phyloP scores from a whole-genome alignment of 2,888 invertebrate genomes.

The Sussaba pulchella region DNA sequence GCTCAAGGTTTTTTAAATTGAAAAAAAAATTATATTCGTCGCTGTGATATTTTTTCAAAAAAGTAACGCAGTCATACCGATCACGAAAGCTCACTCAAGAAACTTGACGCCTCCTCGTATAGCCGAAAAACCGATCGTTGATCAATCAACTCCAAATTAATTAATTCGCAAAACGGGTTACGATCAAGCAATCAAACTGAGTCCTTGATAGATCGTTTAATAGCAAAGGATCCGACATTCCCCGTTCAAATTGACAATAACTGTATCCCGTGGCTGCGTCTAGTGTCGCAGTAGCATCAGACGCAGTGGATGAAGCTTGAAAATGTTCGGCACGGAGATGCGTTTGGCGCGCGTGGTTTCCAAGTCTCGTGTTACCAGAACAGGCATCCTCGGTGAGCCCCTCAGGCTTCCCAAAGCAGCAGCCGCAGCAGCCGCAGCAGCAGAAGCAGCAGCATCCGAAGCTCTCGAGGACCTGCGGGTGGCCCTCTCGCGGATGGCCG shows the following conservation, averaged over 20 bases:
- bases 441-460: background rate
- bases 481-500: background rate
- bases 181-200: background rate
- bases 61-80: no score
- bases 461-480: conserved; percentile 56
- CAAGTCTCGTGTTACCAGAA: conserved; percentile 80
- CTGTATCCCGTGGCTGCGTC: background rate
- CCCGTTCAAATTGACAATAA: background rate
- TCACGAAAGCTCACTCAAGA: no score
- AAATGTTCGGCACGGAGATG: background rate
- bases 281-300: conserved; percentile 17
- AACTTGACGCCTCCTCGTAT: no score
- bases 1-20: no score
- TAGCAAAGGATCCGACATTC: background rate
- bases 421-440: background rate
- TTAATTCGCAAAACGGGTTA: background rate
- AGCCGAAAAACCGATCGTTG: no score
- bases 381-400: conserved; percentile 52
- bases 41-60: no score
- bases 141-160: background rate
- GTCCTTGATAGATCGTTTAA: background rate
- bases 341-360: conserved; percentile 63
- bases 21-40: no score
- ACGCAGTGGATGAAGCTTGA: conserved; percentile 16
- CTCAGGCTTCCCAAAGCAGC: conserved; percentile 29